Base-by-base conservation (phyloP, 2,888 invertebrate species). In the Andricus quercusramuli region DNA sequence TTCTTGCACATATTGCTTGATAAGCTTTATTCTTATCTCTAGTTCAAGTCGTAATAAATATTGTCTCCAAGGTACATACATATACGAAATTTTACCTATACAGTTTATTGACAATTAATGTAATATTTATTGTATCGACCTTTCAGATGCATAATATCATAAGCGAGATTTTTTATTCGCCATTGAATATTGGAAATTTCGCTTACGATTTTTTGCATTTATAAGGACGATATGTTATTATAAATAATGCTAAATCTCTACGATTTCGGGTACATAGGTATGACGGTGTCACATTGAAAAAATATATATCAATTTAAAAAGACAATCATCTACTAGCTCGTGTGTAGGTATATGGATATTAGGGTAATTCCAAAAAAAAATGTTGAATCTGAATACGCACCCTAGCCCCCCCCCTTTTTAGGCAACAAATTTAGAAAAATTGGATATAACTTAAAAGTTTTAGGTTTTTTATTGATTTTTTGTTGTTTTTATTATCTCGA, bases 261-360 rank as follows among this genome's bases (percentile, higher is more conserved):
- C 37, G 37, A 47, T 32, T 81, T 78, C 59, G 62, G 68, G 59
- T 78, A 67, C 67, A 44, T 80, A 77, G 78, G 79, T 79, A 81
- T 81, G 83, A 86, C 84, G 84, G 85, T 86, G 88, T 89, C 86
- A 90, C 90, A 89, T 90, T 90, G 91, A 90, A 91, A 91, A 91
- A 91, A 91, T 91, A 90, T 90, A 90, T 90, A 85, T 89, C 85
- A 88, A 89, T 89, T 87, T 87, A 86, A 87, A 84, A 83, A 85
- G 85, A 87, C 85, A 85, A 88, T 83, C 83, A 88, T 83, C 83
- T 87, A 85, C 44, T 85, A 85, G 86, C 85, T 82, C 80, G 81
- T 76, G 77, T 83, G 80, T 83, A 87, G 85, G 82, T 88, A 88
- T 87, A 86, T 83, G 86, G 89, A 8, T 37, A 9, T 37, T 37